Evolutionary conservation across 2,797 vertebrate genomes (phyloP), one percentile per base, ranked within the genome.

Genomic region (Zenarchopterus dispar): DNA sequence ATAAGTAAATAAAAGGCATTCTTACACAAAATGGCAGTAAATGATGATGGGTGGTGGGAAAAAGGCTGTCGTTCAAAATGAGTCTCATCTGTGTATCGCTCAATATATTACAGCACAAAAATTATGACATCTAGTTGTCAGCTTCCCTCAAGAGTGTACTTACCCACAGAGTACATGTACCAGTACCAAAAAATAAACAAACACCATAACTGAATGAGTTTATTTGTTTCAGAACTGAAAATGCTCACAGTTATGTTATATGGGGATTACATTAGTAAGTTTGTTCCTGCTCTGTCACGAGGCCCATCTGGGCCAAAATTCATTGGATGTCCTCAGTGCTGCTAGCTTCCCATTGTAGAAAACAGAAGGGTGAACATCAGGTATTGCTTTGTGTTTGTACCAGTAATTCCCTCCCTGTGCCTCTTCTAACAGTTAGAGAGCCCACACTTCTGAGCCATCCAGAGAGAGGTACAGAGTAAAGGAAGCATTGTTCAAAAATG

Each of bases 161-260:
- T 39, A 15, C 36, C 36, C 3, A 39, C 13, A 39, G 13, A 39
- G 36, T 39, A 39, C 36, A 39, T 4, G 36, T 16, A 39, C 36
- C 33, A 10, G 33, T 36, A 36, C 80, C 82, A 57, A 58, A 80
- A 81, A 81, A 81, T 73, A 64, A 68, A 71, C 70, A 39, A 39
- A 81, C 80, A 83, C 69, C 69, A 70, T 94, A 93, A 95, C 91
- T 92, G 94, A 96, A 97, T 94, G 93, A 95, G 91, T 98, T 98
- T 97, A 97, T 97, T 98, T 93, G 93, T 96, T 94, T 88, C 92
- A 93, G 95, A 94, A 96, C 91, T 95, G 93, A 94, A 94, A 94
- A 94, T 94, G 95, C 94, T 97, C 96, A 97, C 96, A 96, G 95
- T 95, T 95, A 94, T 95, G 90, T 94, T 94, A 95, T 93, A 95